Evolutionary conservation across 2,113 vertebrate genomes (phyloP).

Genomic region (Garra rufa): DNA sequence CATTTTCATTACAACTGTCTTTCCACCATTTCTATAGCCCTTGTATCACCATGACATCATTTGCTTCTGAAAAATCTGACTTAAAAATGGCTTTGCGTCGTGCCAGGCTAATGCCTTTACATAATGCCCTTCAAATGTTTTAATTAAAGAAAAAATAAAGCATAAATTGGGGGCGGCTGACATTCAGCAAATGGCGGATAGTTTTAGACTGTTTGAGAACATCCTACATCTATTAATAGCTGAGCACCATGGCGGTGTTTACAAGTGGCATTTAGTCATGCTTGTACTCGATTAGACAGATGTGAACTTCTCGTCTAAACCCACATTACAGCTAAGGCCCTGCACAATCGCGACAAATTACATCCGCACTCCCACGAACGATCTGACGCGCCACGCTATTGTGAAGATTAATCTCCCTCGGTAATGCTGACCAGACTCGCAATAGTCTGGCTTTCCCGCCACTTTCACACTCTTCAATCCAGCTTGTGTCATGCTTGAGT

Average conservation of each 20-base stretch:
- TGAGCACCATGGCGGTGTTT: slow-evolving; percentile 30
- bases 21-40: slow-evolving; percentile 49
- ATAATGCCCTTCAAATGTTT: slow-evolving; percentile 61
- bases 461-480: slow-evolving; percentile 40
- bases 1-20: neutral
- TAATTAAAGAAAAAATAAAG: slow-evolving; percentile 55
- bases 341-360: slow-evolving; percentile 38
- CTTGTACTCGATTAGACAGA: slow-evolving; percentile 47
- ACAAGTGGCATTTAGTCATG: slow-evolving; percentile 37
- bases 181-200: slow-evolving; percentile 24
- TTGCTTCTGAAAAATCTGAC: slow-evolving; percentile 11
- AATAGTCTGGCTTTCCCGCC: slow-evolving; percentile 17
- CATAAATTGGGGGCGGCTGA: slow-evolving; percentile 32
- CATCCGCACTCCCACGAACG: slow-evolving; percentile 21
- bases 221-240: slow-evolving; percentile 41
- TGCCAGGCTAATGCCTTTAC: slow-evolving; percentile 61
- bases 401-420: slow-evolving; percentile 12
- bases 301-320: slow-evolving; percentile 39
- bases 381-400: neutral
- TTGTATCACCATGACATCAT: neutral
- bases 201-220: slow-evolving; percentile 34
- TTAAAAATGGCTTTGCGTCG: slow-evolving; percentile 22
- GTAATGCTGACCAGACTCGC: slow-evolving; percentile 40
- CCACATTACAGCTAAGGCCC: slow-evolving; percentile 3
- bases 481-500: slow-evolving; percentile 15